phyloP scores from a whole-genome alignment of 2,113 vertebrate genomes.

The Agelaius phoeniceus region DNA sequence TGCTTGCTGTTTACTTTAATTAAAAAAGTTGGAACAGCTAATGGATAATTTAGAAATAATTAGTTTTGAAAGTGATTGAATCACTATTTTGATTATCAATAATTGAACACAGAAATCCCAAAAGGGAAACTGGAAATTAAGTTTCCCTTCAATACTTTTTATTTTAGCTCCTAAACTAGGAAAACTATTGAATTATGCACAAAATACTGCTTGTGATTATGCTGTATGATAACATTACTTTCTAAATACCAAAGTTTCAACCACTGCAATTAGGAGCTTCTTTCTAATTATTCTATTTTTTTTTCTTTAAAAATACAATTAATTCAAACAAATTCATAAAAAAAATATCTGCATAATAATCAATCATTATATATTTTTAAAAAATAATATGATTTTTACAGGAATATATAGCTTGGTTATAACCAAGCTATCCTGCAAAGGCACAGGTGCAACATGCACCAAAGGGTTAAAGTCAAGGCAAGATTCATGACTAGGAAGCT shows the following conservation, averaged over 20 bases:
- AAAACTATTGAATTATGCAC: not conserved
- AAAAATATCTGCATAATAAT: not conserved
- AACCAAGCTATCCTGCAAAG: not conserved
- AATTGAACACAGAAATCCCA: constrained; percentile 9
- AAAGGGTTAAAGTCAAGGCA: not conserved
- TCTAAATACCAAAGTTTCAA: not conserved
- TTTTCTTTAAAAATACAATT: not conserved
- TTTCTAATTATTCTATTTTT: not conserved
- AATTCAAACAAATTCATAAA: not conserved
- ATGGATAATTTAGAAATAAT: constrained; percentile 52
- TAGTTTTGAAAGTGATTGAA: constrained; percentile 36
- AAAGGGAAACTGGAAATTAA: not conserved
- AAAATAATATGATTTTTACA: not conserved
- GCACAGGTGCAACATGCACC: rapidly evolving
- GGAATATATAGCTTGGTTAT: not conserved
- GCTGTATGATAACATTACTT: not conserved
- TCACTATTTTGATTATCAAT: constrained; percentile 46
- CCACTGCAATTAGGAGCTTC: not conserved
- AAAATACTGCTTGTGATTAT: not conserved
- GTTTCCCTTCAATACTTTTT: not conserved
- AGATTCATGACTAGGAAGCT: not conserved
- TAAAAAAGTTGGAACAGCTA: constrained; percentile 30
- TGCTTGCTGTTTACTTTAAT: constrained; percentile 46
- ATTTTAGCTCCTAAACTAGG: not conserved
- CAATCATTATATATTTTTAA: not conserved